phyloP scores from a whole-genome alignment of 2,888 invertebrate species.

The Cheilosia pagana region DNA sequence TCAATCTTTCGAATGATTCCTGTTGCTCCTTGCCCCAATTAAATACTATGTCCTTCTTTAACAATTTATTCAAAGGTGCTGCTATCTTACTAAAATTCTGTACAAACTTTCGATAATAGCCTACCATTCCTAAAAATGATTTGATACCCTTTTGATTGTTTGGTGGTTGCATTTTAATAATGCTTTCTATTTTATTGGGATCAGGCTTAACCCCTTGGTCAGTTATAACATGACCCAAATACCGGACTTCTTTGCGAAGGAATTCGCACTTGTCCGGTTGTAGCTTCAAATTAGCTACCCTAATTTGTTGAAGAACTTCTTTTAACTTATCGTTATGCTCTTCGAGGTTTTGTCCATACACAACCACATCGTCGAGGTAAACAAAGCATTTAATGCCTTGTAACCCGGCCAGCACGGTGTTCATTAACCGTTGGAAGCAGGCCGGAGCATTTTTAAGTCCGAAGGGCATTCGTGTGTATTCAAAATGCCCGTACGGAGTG shows the following conservation, averaged over 20 bases:
- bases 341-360: conserved; percentile 19
- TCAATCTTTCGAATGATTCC: conserved; percentile 20
- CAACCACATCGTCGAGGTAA: conserved; percentile 26
- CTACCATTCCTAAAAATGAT: conserved; percentile 21
- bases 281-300: conserved; percentile 28
- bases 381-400: conserved; percentile 28
- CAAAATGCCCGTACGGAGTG: conserved; percentile 11
- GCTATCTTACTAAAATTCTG: conserved; percentile 44
- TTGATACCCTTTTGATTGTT: conserved; percentile 27
- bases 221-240: conserved; percentile 77
- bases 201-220: conserved; percentile 47
- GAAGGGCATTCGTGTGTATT: conserved; percentile 5
- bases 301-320: conserved; percentile 25
- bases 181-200: conserved; percentile 10
- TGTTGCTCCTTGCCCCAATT: conserved; percentile 19
- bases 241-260: conserved; percentile 48
- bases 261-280: neutral
- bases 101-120: conserved; percentile 9
- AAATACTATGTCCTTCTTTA: conserved; percentile 35
- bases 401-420: conserved; percentile 26
- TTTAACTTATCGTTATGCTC: conserved; percentile 34
- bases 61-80: conserved; percentile 68
- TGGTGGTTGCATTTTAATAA: conserved; percentile 23
- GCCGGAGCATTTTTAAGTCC: conserved; percentile 14
- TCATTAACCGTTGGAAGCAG: conserved; percentile 38